A percentile compares a stretch with the other conserved stretches of the same genome.
Conservation (phyloP, 2,113 vertebrate genomes). For the Psittacara wagleri region DNA sequence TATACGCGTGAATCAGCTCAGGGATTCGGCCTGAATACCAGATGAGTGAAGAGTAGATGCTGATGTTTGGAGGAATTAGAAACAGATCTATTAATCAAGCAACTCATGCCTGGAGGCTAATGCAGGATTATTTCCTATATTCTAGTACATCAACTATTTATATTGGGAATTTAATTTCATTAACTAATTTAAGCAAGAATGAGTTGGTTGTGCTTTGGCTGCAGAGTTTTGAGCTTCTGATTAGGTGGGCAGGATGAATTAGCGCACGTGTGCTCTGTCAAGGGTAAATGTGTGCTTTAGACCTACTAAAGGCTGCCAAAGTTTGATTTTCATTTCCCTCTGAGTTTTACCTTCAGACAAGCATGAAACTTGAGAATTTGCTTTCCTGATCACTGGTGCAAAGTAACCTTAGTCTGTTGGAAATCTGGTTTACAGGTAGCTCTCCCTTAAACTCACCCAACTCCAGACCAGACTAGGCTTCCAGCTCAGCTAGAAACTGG, state of each 20-base stretch:
- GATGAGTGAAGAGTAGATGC: neutral
- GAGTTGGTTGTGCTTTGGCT: neutral
- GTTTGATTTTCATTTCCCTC: neutral
- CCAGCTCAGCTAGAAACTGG: neutral
- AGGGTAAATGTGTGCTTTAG: neutral
- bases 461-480: neutral
- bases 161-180: conserved; percentile 37
- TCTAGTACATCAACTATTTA: conserved; percentile 41
- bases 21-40: neutral
- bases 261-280: neutral
- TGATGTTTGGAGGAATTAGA: conserved; percentile 39
- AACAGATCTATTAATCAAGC: conserved; percentile 47
- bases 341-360: neutral
- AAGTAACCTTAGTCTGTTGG: neutral
- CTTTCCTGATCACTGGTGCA: neutral
- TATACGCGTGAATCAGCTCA: neutral
- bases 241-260: neutral
- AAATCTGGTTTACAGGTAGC: neutral
- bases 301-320: neutral
- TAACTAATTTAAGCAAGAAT: conserved; percentile 14
- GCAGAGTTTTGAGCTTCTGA: neutral
- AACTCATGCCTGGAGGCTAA: conserved; percentile 21
- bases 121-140: conserved; percentile 51
- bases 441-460: neutral
- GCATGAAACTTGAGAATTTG: neutral